A percentile compares a stretch with the other conserved stretches of the same genome.
Conservation (phyloP, 2,113 vertebrate species). For the Tenebrosternarchus preto region DNA sequence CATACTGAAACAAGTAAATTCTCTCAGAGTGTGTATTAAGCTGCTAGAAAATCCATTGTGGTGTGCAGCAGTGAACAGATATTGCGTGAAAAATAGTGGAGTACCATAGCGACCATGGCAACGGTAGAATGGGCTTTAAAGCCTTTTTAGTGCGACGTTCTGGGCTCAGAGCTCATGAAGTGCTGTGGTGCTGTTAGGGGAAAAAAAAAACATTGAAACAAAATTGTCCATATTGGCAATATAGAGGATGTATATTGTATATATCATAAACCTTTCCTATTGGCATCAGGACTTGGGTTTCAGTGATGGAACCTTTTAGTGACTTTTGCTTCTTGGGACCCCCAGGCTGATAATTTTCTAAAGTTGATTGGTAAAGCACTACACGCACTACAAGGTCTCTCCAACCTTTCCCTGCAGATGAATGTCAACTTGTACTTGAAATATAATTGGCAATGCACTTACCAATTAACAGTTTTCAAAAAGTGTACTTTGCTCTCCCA, state of each 20-base stretch:
- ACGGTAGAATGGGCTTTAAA: not conserved
- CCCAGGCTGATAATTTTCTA: not conserved
- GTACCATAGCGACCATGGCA: not conserved
- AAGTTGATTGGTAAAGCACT: not conserved
- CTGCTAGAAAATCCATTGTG: too few relatives aligned
- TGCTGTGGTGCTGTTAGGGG: too few relatives aligned
- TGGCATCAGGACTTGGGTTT: too few relatives aligned
- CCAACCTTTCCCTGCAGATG: not conserved
- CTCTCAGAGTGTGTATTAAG: too few relatives aligned
- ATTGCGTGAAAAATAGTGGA: not conserved
- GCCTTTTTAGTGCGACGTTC: not conserved
- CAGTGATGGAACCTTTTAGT: too few relatives aligned
- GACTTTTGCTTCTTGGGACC: not conserved
- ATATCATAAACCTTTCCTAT: too few relatives aligned
- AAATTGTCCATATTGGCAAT: too few relatives aligned
- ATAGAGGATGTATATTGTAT: too few relatives aligned
- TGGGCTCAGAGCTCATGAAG: not conserved
- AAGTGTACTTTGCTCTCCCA: not conserved
- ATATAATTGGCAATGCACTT: not conserved
- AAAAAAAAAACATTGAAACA: too few relatives aligned
- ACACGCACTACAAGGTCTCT: not conserved
- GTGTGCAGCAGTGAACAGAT: not conserved
- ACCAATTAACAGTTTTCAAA: not conserved
- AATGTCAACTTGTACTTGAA: conserved; percentile 8
- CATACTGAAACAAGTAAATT: too few relatives aligned